Evolutionary conservation across 2,113 vertebrate species (phyloP).

Genomic region (Chlorodrepanis virens): DNA sequence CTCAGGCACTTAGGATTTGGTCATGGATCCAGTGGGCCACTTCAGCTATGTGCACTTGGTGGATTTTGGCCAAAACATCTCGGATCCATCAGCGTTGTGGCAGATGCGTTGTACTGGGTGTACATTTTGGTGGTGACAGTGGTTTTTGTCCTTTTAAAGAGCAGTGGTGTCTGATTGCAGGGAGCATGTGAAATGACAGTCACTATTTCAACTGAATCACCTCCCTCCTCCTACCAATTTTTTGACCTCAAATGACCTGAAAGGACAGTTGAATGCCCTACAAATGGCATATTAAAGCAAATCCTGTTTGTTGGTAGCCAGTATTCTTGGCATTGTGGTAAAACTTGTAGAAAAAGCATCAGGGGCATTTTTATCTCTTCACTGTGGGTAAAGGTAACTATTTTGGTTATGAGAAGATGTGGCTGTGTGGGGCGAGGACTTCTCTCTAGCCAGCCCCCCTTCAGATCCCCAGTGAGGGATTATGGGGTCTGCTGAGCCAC

Average conservation of each 20-base stretch:
- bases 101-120: not conserved
- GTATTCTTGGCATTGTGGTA: not conserved
- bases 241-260: not conserved
- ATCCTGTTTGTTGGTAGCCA: not conserved
- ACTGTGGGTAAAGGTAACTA: not conserved
- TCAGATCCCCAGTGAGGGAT: not conserved
- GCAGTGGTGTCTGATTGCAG: not conserved
- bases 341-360: not conserved
- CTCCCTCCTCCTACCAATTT: not conserved
- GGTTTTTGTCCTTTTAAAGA: not conserved
- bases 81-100: not conserved
- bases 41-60: not conserved
- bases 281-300: not conserved
- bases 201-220: not conserved
- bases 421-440: accelerated
- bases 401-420: not conserved
- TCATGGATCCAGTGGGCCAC: not conserved
- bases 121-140: not conserved
- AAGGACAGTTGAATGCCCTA: not conserved
- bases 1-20: not conserved
- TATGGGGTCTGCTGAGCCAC: not conserved
- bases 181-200: not conserved
- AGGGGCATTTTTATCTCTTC: not conserved
- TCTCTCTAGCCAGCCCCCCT: not conserved
- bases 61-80: not conserved